Evolutionary conservation across 2,113 vertebrate genomes (phyloP), one percentile per base, ranked within the genome.

Genomic region (Hymenochirus boettgeri): DNA sequence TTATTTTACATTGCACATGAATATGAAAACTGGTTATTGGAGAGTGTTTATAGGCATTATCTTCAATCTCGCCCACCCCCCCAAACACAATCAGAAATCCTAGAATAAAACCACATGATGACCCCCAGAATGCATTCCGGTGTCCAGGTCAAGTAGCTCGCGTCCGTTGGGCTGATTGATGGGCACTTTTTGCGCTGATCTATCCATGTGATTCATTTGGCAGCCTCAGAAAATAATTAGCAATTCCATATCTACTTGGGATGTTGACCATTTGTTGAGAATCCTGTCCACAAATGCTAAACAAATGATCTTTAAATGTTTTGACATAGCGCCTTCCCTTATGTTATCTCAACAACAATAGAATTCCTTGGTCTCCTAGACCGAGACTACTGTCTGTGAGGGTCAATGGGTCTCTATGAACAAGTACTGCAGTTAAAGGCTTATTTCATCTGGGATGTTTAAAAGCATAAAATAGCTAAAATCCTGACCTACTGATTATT

Each of bases 301-400:
- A 54, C 26, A 54, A 27, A 54, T 54, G 52, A 54, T 19, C 26
- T 54, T 42, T 23, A 52, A 52, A 25, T 17, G 52, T 25, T 54
- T 29, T 54, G 26, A 29, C 52, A 27, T 12, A n/a, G 9, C 2
- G 24, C 17, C 25, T 54, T 54, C 25, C 52, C 52, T 54, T 15
- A 29, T n/a, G n/a, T n/a, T 54, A 42, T 15, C 39, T 42, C n/a
- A n/a, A 15, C 6, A 42, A 42, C 39, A 42, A 42, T 42, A 15
- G 39, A 42, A 42, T 42, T 42, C 39, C 39, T 42, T 12, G 39
- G 39, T 42, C n/a, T 42, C 39, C 17, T 42, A 15, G 39, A 42
- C 15, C 11, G 17, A 42, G 39, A 42, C 39, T 3, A n/a, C 39
- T 42, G 39, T n/a, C 39, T 12, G 39, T 12, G 39, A 42, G n/a